These are phyloP conservation scores for Hassar affinis DNA, from an alignment of 2,113 vertebrate genomes.

Conservation along the genomic window DNA sequence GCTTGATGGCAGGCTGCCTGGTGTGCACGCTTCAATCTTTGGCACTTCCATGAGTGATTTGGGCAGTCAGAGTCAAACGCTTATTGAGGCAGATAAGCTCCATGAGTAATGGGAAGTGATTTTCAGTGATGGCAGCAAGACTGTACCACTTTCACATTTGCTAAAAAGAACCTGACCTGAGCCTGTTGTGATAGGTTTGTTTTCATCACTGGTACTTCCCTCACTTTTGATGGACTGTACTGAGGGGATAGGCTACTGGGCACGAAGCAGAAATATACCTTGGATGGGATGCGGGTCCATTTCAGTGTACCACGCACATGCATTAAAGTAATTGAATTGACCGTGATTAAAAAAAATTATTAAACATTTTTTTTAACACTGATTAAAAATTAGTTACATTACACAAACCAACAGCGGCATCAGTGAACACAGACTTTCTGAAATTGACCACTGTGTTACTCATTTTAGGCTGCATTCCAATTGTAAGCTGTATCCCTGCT, in stretches of 20 bases:
- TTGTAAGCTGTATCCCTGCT: no score
- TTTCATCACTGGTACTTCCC: conserved; percentile 1
- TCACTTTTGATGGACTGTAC: neutral
- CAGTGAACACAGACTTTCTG: no score
- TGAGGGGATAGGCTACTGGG: neutral
- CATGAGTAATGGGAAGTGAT: conserved; percentile 29
- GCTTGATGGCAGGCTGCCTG: conserved; percentile 3
- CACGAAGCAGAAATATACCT: neutral
- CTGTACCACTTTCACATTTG: conserved; percentile 6
- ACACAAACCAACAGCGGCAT: no score
- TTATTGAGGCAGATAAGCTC: conserved; percentile 27
- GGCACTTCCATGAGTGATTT: conserved; percentile 24
- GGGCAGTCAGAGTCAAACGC: conserved; percentile 20
- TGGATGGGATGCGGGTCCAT: neutral
- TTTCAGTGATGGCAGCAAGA: conserved; percentile 24
- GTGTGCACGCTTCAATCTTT: neutral
- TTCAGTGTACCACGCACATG: neutral
- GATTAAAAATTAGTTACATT: no score
- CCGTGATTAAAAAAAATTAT: no score
- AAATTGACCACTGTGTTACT: no score
- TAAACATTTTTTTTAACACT: no score
- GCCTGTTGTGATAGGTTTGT: neutral
- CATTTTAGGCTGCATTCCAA: no score
- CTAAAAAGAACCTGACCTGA: conserved; percentile 1
- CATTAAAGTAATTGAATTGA: no score